phyloP scores from a whole-genome alignment of 2,797 vertebrate genomes.

The Sebastes taczanowskii region DNA sequence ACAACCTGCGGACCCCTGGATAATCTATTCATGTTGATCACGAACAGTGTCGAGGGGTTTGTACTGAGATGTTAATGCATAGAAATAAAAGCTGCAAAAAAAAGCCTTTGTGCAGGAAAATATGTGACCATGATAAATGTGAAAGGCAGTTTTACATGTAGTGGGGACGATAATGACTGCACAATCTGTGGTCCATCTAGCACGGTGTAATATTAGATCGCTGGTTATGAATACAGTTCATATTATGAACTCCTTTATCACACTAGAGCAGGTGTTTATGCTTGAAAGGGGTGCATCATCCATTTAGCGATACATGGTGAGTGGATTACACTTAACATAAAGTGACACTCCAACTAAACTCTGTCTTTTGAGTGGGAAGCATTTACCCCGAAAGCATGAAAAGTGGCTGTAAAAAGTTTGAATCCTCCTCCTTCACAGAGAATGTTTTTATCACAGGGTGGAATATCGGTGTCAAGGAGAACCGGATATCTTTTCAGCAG shows the following conservation, averaged over 20 bases:
- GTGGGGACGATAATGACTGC: neutral
- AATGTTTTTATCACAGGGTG: neutral
- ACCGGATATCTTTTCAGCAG: neutral
- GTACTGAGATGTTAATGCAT: slow-evolving; percentile 34
- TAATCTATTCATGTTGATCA: neutral
- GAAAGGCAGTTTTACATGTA: neutral
- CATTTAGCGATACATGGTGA: neutral
- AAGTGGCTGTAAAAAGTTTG: neutral
- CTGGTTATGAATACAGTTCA: neutral
- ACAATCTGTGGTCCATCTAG: neutral
- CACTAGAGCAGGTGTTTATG: neutral
- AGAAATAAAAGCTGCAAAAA: slow-evolving; percentile 7
- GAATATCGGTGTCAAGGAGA: neutral
- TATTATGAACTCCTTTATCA: neutral
- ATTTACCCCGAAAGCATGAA: neutral
- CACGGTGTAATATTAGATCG: neutral
- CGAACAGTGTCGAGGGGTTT: neutral
- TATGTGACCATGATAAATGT: neutral
- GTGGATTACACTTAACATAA: neutral
- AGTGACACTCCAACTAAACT: neutral
- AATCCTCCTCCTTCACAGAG: neutral
- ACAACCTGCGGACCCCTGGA: neutral
- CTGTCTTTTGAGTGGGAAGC: neutral
- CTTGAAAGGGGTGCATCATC: neutral
- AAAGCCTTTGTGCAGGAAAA: neutral